Evolutionary conservation across 1,140 invertebrate genomes (phyloP), one percentile per base, ranked within the genome.

Genomic region (Nasonia vitripennis): DNA sequence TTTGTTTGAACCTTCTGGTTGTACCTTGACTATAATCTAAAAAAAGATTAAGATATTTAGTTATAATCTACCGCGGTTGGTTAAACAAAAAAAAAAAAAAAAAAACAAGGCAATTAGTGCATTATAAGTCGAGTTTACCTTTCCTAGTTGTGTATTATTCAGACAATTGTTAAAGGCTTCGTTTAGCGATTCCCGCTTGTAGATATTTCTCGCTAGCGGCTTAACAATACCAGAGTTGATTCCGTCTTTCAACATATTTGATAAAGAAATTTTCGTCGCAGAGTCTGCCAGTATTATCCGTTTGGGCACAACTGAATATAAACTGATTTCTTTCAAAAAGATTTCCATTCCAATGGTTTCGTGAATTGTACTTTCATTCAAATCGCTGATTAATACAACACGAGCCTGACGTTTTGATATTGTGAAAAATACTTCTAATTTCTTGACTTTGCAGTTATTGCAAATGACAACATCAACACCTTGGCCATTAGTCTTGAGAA

Each of bases 221-320:
- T 94, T 94, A 2, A 96, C 94, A 2, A 94, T 94, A n/a, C 95
- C 97, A 74, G 91, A 94, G 83, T 94, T 92, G 34, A 97, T 95
- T 80, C 96, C 96, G 78, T 94, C 89, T 3, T 94, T 90, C 3
- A 97, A 89, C 27, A 96, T 90, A 41, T 94, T 87, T 87, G 93
- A 89, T 20, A 95, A 87, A 62, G 85, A 82, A 78, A 79, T 89
- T 87, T 92, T 92, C 51, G 92, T 90, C 87, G 86, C 84, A 88
- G 93, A 79, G 88, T 93, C 87, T 83, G 93, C 91, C 83, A 91
- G 93, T 89, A 97, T 96, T 78, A 98, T 92, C 84, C 95, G 95
- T 92, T 98, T 97, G 88, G 98, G 94, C 89, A 98, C 95, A 86
- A 98, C 96, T 62, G 97, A 97, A 93, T 98, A 97, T 94, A 98